Conservation (phyloP, 2,113 vertebrate species). For the Arvicanthis niloticus region DNA sequence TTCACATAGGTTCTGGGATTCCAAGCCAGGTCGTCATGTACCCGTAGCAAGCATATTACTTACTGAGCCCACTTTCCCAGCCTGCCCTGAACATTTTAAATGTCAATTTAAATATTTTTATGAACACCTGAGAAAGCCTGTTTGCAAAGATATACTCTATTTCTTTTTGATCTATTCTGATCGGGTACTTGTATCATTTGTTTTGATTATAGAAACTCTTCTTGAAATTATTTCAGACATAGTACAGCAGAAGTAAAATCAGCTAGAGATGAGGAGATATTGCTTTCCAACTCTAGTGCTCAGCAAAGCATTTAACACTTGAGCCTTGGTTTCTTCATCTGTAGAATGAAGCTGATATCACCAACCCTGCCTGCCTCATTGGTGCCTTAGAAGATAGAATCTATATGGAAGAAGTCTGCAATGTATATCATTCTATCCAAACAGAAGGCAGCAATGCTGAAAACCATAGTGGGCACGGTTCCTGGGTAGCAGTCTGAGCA, state of each 20-base stretch:
- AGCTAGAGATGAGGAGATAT: not conserved
- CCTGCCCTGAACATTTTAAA: not conserved
- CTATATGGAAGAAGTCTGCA: not conserved
- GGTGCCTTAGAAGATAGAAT: not conserved
- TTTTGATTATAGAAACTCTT: constrained; percentile 25
- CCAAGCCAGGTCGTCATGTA: not conserved
- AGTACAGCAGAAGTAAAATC: not conserved
- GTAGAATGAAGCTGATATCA: not conserved
- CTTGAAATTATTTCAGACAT: not conserved
- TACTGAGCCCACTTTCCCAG: not conserved
- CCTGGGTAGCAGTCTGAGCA: not conserved
- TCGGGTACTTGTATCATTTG: not conserved
- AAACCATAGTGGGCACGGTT: not conserved
- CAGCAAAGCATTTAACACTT: not conserved
- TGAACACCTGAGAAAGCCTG: not conserved
- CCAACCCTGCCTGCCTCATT: not conserved
- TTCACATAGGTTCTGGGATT: not conserved
- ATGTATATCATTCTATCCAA: not conserved
- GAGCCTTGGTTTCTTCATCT: not conserved
- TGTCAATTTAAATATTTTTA: not conserved
- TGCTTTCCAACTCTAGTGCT: not conserved
- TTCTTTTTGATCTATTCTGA: not conserved
- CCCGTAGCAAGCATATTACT: too few relatives aligned
- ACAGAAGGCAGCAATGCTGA: not conserved
- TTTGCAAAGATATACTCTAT: not conserved